Evolutionary conservation across 1,140 invertebrate genomes (phyloP).

Genomic region (Lysiphlebus fabarum): DNA sequence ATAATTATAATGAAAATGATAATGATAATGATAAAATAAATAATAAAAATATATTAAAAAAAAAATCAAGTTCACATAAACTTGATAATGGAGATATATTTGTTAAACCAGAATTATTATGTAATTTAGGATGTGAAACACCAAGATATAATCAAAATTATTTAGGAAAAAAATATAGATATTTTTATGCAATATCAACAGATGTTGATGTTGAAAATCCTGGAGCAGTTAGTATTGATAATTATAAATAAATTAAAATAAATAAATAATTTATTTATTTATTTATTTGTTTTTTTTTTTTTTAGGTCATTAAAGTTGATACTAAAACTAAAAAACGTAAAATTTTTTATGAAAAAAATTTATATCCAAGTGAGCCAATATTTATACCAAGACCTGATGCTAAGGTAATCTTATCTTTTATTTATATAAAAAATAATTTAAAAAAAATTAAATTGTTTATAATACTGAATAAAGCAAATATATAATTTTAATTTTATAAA

Average conservation of each 20-base stretch:
- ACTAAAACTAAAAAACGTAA: conserved; percentile 60
- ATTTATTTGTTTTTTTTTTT: conserved; percentile 31
- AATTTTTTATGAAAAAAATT: conserved; percentile 70
- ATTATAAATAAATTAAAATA: conserved; percentile 4
- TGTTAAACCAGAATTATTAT: conserved; percentile 65
- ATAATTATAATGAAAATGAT: background rate
- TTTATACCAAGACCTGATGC: conserved; percentile 72
- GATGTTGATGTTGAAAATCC: conserved; percentile 80
- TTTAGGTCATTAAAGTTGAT: conserved; percentile 78
- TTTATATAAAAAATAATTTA: too few species aligned
- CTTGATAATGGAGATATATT: conserved; percentile 54
- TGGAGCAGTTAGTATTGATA: conserved; percentile 66
- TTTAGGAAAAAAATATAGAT: conserved; percentile 72
- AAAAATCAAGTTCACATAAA: conserved; percentile 56
- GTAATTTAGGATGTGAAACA: conserved; percentile 77
- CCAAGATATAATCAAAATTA: conserved; percentile 73
- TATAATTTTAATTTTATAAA: too few species aligned
- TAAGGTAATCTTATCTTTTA: conserved; percentile 51
- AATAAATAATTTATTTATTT: background rate
- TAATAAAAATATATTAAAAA: conserved; percentile 33
- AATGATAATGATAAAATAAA: background rate
- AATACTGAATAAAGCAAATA: too few species aligned
- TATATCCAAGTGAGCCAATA: conserved; percentile 84
- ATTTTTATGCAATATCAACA: conserved; percentile 85
- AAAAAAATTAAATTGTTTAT: too few species aligned